phyloP scores from a whole-genome alignment of 2,797 vertebrate genomes.

The Arrhamphus sclerolepis region DNA sequence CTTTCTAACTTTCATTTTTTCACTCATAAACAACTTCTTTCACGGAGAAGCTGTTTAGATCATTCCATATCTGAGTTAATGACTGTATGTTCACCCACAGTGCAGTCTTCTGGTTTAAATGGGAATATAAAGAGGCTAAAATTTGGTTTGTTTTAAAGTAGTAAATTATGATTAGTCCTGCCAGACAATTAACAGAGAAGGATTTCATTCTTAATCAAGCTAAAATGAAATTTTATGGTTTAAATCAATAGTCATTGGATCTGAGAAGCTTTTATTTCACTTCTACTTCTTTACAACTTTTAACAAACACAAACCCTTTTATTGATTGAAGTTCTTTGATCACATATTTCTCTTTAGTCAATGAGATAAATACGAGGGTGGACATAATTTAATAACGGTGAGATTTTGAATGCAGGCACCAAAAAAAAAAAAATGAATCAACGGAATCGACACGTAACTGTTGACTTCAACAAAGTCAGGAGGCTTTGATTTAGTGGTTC shows the following conservation, averaged over 20 bases:
- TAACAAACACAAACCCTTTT: slow-evolving; percentile 3
- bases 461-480: too few relatives aligned
- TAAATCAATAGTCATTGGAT: slow-evolving; percentile 21
- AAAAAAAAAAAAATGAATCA: slow-evolving; percentile 10
- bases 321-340: too few relatives aligned
- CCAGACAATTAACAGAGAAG: not conserved
- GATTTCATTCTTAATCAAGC: slow-evolving; percentile 16
- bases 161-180: not conserved
- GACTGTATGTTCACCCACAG: not conserved
- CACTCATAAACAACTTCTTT: too few relatives aligned
- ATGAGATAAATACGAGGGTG: slow-evolving; percentile 1
- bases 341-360: slow-evolving; percentile 7
- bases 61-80: too few relatives aligned
- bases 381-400: not conserved
- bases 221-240: slow-evolving; percentile 29
- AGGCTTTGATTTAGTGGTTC: too few relatives aligned
- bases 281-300: not conserved
- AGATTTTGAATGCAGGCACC: not conserved
- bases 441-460: too few relatives aligned
- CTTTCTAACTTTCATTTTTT: too few relatives aligned
- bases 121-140: too few relatives aligned
- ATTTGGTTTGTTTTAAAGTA: not conserved
- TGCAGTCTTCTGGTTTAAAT: not conserved
- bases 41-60: too few relatives aligned
- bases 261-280: slow-evolving; percentile 7